Evolutionary conservation across 2,888 invertebrate genomes (phyloP).

Genomic region (Tineola bisselliella): DNA sequence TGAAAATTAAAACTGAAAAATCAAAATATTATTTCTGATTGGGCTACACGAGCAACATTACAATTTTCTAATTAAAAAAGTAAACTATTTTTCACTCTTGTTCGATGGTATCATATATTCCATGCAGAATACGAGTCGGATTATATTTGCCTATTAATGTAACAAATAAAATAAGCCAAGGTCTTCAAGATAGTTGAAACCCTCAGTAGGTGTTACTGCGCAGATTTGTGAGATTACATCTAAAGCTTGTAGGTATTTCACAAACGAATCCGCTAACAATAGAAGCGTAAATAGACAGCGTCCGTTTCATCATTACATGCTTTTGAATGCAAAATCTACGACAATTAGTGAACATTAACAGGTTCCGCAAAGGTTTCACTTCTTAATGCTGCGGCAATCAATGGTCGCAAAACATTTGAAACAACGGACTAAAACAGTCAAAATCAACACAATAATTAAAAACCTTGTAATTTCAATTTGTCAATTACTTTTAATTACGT

Average conservation of each 20-base stretch:
- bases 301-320: constrained; percentile 26
- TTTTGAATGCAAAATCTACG: constrained; percentile 25
- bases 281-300: constrained; percentile 17
- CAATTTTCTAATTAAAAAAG: no score
- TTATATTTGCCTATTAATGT: not conserved
- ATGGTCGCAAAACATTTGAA: no score
- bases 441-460: no score
- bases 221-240: not conserved
- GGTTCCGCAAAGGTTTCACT: not conserved
- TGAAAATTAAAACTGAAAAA: no score
- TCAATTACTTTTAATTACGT: no score
- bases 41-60: no score
- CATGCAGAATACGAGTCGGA: not conserved
- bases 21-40: no score
- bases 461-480: no score
- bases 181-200: not conserved
- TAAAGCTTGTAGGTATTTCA: constrained; percentile 4
- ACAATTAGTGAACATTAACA: constrained; percentile 30
- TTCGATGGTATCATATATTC: not conserved
- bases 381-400: not conserved
- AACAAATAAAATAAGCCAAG: not conserved
- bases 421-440: no score
- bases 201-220: not conserved
- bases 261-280: constrained; percentile 2
- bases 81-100: not conserved